Evolutionary conservation across 2,888 invertebrate species (phyloP), one percentile per base, ranked within the genome.

Genomic region (Dyspetes luteomarginatus): DNA sequence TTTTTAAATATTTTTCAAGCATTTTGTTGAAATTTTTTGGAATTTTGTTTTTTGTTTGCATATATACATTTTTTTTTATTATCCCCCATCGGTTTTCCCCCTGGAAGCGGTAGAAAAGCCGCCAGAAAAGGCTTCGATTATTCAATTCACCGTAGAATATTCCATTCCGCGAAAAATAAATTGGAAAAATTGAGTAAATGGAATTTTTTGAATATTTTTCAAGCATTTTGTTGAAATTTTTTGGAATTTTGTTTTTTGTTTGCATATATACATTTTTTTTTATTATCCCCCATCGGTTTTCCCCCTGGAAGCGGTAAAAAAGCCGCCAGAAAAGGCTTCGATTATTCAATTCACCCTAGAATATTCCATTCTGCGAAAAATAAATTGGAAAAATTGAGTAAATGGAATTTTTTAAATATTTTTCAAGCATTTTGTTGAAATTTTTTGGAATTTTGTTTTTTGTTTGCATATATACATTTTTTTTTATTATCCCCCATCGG

Each of bases 91-190:
- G 4, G n/a, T n/a, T 24, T 48, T 55, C 28, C 36, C 4, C 60
- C 9, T 24, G 12, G 72, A 72, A 62, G 72, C 62, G 62, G 50
- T 72, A 72, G 72, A 62, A 72, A 62, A 52, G 60, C 41, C 62
- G 52, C 52, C 43, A 48, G 19, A 48, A 15, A 67, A 0, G 72
- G 72, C 72, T 72, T 72, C 72, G 50, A 15, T 26, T 60, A 52
- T 52, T 67, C 24, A 36, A 67, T 30, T 9, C 50, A 60, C 36
- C 71, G 28, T 36, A 50, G 50, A 62, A 62, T n/a, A n/a, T 62
- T 62, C 26, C 43, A 17, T 43, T 62, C 9, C 45, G n/a, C 17
- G n/a, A 5, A 15, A n/a, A 17, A 48, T 48, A 15, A 15, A 0
- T 9, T 36, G 36, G 36, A 36, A 36, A n/a, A n/a, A n/a, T n/a